Percentiles rank a stretch among this genome's conserved stretches.
Conservation (phyloP, 2,888 invertebrate genomes). For the Tipula helvola region DNA sequence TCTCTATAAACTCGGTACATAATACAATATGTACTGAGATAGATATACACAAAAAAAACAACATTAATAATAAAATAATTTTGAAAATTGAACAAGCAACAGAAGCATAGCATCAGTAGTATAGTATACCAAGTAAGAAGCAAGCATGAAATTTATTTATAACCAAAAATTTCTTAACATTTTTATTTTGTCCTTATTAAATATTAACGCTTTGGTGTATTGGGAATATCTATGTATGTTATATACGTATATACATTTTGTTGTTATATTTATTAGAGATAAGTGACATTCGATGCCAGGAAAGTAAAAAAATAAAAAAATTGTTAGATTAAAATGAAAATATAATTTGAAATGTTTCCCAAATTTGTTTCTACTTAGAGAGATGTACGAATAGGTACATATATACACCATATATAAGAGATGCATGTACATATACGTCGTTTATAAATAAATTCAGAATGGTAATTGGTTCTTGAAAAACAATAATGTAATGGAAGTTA, state of each 20-base stretch:
- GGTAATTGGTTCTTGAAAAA: not conserved
- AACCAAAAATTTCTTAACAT: not conserved
- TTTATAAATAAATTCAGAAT: not conserved
- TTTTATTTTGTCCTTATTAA: conserved; percentile 10
- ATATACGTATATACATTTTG: not conserved
- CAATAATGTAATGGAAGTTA: not conserved
- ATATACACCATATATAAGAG: not conserved
- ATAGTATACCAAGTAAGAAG: not conserved
- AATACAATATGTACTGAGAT: not conserved
- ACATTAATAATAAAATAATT: not conserved
- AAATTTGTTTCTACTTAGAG: not conserved
- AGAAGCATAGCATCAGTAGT: not conserved
- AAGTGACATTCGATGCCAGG: conserved; percentile 9
- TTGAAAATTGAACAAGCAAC: not conserved
- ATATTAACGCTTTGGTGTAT: conserved; percentile 11
- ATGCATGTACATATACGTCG: not conserved
- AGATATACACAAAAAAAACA: not conserved
- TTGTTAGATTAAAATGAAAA: not conserved
- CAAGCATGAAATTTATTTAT: not conserved
- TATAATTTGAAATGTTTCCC: not conserved
- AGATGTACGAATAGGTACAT: not conserved
- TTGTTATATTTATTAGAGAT: conserved; percentile 6
- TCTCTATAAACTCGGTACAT: not conserved
- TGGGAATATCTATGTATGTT: not conserved
- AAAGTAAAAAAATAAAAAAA: not conserved